Base-by-base conservation (phyloP, 2,888 invertebrate genomes). In the Andrena marginata region DNA sequence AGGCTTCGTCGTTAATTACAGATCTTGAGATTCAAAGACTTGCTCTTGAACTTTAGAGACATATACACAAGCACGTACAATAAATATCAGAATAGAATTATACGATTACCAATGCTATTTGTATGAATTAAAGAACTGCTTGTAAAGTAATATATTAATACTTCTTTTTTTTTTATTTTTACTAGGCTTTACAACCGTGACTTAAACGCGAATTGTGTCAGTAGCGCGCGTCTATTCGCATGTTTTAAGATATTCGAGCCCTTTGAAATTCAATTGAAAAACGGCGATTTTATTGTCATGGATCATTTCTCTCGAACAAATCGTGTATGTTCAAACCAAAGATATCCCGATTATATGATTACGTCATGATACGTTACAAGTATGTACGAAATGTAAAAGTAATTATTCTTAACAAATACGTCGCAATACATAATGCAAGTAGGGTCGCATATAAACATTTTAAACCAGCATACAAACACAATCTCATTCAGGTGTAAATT, bases 271-370 rank as follows among this genome's bases (percentile, higher is more conserved):
- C 65, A 10, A n/a, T 77, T 56, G 13, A 35, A 56, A 68, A 74
- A 42, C 48, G 6, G 16, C 31, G 48, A 78, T 68, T 23, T 33
- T 68, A 74, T 49, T 60, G 33, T 76, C 42, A 79, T 80, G 8
- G n/a, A 42, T 79, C 49, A 23, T 71, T 64, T 64, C 31, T 63
- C 56, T 56, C 42, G 82, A 85, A 87, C 64, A 85, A 87, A 85
- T 83, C 85, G 73, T 88, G 82, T 89, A 87, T 87, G 88, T 91
- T 89, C 90, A 92, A 92, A 88, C 93, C 93, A 93, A 93, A 93
- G 93, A 93, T 92, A 89, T 89, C 90, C 89, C 88, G 87, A 92
- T 84, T 86, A 90, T 90, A 89, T 89, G 87, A 91, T 90, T 92
- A 89, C 87, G 84, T 87, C 86, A 88, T 88, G 84, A 87, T 90